Evolutionary conservation across 1,140 invertebrate genomes (phyloP).

Genomic region (Tribolium castaneum): DNA sequence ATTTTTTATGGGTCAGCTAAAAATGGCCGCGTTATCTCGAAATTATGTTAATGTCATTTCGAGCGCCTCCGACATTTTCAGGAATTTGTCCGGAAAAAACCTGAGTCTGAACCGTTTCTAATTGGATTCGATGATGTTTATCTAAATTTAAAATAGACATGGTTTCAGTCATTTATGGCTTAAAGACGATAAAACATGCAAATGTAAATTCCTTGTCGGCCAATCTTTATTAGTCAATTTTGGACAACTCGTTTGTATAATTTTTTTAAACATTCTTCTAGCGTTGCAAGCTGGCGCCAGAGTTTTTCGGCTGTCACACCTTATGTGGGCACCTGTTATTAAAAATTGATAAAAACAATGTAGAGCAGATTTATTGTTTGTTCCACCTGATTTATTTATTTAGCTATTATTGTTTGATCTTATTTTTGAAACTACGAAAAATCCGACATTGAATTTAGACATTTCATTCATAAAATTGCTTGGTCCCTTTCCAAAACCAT

Average conservation of each 20-base stretch:
- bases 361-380: background rate
- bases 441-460: background rate
- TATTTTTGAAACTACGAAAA: background rate
- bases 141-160: constrained; percentile 31
- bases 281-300: constrained; percentile 16
- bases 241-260: constrained; percentile 33
- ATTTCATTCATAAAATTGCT: constrained; percentile 16
- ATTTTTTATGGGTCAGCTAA: constrained; percentile 4
- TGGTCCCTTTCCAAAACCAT: background rate
- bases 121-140: constrained; percentile 33
- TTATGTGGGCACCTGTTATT: constrained; percentile 27
- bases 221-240: constrained; percentile 33
- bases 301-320: constrained; percentile 21
- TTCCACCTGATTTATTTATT: background rate
- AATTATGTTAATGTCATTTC: background rate
- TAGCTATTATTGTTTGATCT: constrained; percentile 9
- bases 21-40: background rate
- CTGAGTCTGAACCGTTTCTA: constrained; percentile 25
- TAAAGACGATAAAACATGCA: constrained; percentile 27
- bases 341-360: background rate
- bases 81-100: constrained; percentile 2
- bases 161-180: constrained; percentile 32
- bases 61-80: background rate
- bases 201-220: constrained; percentile 32
- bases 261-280: constrained; percentile 28